Base-by-base conservation (phyloP, 2,113 vertebrate genomes). In the Petrocephalus zakoni region DNA sequence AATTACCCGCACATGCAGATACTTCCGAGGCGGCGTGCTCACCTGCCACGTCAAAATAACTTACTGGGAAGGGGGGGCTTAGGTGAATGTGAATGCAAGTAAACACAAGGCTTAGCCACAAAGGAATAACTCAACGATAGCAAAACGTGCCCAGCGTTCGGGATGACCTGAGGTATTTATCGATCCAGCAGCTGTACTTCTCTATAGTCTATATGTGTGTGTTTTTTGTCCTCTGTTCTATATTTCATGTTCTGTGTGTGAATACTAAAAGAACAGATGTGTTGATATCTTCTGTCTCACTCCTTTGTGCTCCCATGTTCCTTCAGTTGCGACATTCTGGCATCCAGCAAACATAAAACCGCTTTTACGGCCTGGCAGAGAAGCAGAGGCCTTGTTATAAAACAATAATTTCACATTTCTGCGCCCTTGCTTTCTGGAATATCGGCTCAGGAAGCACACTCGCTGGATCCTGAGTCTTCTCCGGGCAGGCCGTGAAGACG, bases 71-170 rank as follows among this genome's bases (percentile, higher is more conserved):
- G 21, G 10, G 56, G 37, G 9, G 29, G 61, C 29, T n/a, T 53
- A 49, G 87, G 29, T 37, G 87, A 88, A 81, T 34, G 87, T 37
- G 87, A 88, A 81, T 55, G 34, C 22, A 34, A 17, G n/a, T 21
- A 25, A 34, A 72, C 19, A n/a, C 34, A 61, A 82, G 78, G 37
- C 9, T 82, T 46, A 29, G 34, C 75, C n/a, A 53, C 52, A 86
- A 53, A 8, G 52, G 52, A 86, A 29, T n/a, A 34, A 55, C 52
- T 19, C 29, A 25, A 55, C 7, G 15, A 86, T 37, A 19, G 25
- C 13, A 25, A 25, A 8, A 86, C n/a, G 9, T 15, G 29, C 15
- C 29, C 83, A 1, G 2, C 55, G 72, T 34, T 19, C 15, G 6
- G 34, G 34, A 78, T 37, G 72, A 78, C 72, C 49, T 55, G 52